Conservation (phyloP, 2,113 vertebrate species). For the Cyanocitta stelleri region DNA sequence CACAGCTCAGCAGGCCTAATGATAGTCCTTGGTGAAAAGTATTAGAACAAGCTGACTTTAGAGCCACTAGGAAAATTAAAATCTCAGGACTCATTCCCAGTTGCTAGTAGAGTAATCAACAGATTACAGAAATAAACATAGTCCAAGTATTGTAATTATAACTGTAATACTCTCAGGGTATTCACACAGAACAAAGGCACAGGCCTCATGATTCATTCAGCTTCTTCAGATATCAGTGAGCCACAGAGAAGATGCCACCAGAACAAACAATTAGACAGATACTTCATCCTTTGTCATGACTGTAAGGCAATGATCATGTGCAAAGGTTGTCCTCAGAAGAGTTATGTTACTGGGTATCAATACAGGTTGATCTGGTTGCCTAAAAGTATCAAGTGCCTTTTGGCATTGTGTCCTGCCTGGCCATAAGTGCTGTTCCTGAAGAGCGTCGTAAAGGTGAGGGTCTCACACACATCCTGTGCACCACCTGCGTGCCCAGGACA, state of each 20-base stretch:
- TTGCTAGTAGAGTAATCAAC: constrained; percentile 27
- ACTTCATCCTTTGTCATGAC: not conserved
- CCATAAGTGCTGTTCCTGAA: not conserved
- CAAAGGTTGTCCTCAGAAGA: not conserved
- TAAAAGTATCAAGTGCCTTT: not conserved
- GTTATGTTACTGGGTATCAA: not conserved
- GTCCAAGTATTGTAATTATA: constrained; percentile 13
- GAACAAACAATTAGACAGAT: not conserved
- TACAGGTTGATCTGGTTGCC: not conserved
- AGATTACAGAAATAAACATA: constrained; percentile 30
- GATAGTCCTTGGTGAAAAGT: not conserved
- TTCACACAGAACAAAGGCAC: not conserved
- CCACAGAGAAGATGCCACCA: not conserved
- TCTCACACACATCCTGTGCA: not conserved
- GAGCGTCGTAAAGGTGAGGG: not conserved
- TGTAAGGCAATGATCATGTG: not conserved
- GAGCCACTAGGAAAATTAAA: not conserved
- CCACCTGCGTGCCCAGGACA: not conserved
- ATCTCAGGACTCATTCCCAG: not conserved
- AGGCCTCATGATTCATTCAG: not conserved
- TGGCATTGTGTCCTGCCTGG: not conserved
- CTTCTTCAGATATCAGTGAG: not conserved
- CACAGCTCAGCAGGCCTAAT: not conserved
- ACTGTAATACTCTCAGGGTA: constrained; percentile 5
- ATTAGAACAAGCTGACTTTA: not conserved